Base-by-base conservation (phyloP, 2,888 invertebrate genomes). In the Ophion ellenae region DNA sequence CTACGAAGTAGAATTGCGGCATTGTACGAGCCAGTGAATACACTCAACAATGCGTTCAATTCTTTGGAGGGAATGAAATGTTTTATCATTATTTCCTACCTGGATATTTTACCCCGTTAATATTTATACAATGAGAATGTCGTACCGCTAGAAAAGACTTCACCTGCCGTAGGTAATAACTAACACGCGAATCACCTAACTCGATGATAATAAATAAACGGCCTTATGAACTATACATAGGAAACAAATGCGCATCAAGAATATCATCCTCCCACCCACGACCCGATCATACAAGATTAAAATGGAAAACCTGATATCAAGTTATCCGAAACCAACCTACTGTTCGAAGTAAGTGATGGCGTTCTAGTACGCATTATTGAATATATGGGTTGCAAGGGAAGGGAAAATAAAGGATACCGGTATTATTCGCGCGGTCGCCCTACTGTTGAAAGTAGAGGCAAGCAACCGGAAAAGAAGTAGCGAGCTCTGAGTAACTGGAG, bases 401-500 rank as follows among this genome's bases (percentile, higher is more conserved):
- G 3, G 53, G 6, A n/a, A 59, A 64, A 64, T 59, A 36, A 61
- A 59, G 53, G 32, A 64, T 40, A 20, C 11, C 7, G 40, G 40
- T 70, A 85, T 70, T 24, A 57, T 61, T 45, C 47, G 45, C 28
- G 47, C 40, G 17, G 14, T 71, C 10, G 20, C 24, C n/a, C 14
- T n/a, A 57, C 36, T 79, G 74, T 73, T 69, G 32, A 63, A n/a
- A 57, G 64, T 45, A 61, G 57, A 74, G 84, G 74, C 47, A 59
- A 36, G 47, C 64, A 32, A 53, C 82, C 66, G 71, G 9, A 67
- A 61, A 64, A 36, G 81, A 85, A 81, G 70, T 69, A 40, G 70
- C 80, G 78, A 84, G 83, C 75, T 86, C 53, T 69, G 70, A 64
- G 86, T 83, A 86, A 86, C 69, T 63, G 20, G 67, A 85, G 61